Evolutionary conservation across 2,888 invertebrate genomes (phyloP).

Genomic region (Empis livida): DNA sequence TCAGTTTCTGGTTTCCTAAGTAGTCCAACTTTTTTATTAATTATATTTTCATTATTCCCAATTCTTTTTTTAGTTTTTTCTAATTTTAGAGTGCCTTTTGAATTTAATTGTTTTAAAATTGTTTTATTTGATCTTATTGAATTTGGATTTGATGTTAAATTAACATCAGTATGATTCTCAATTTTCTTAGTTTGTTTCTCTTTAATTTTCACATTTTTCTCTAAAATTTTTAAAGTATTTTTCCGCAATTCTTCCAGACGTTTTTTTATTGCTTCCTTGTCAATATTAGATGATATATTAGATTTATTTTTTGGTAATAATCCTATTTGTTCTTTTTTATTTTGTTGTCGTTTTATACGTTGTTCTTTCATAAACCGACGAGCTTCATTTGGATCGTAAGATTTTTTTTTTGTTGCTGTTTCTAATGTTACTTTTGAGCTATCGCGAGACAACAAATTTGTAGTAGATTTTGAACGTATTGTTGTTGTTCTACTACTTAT

Average conservation of each 20-base stretch:
- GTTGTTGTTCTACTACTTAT: neutral
- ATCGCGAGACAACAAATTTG: conserved; percentile 8
- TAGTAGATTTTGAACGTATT: neutral
- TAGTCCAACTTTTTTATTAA: conserved; percentile 20
- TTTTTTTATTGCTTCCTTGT: conserved; percentile 35
- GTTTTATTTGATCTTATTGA: too few species aligned
- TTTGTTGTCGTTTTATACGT: conserved; percentile 37
- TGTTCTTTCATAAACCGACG: conserved; percentile 44
- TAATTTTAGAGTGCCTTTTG: neutral
- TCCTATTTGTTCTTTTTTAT: conserved; percentile 19
- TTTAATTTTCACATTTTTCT: conserved; percentile 30
- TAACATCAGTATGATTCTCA: neutral
- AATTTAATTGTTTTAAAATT: neutral
- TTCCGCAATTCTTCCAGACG: conserved; percentile 36
- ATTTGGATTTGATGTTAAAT: neutral
- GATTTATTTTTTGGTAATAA: neutral
- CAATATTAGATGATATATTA: conserved; percentile 4
- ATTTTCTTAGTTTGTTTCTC: conserved; percentile 6
- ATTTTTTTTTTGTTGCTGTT: conserved; percentile 16
- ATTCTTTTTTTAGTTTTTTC: neutral
- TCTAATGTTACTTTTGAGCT: conserved; percentile 13
- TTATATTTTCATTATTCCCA: neutral
- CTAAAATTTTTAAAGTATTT: conserved; percentile 35
- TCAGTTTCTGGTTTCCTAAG: conserved; percentile 18
- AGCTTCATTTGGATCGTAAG: conserved; percentile 40